Evolutionary conservation across 92 coral and sea anemone species (phyloP).

Genomic region (Siderastrea siderea): DNA sequence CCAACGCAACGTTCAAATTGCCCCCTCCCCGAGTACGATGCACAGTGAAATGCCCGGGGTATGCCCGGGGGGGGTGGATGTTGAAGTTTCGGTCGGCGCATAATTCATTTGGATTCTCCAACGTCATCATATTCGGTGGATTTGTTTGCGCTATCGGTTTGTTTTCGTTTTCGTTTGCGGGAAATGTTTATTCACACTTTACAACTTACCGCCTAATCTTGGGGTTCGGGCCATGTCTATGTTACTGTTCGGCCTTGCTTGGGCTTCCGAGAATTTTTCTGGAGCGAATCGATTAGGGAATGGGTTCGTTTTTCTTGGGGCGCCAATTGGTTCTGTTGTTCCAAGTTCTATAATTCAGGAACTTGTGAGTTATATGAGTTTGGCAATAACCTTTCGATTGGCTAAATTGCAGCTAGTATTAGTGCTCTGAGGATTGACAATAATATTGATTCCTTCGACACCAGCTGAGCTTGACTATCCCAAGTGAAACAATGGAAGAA

Average conservation of each 20-base stretch:
- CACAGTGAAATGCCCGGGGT: too few relatives aligned
- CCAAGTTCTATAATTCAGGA: conserved; percentile 5
- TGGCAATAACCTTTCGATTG: conserved; percentile 12
- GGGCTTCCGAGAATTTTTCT: conserved; percentile 26
- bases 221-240: conserved; percentile 38
- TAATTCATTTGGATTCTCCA: conserved; percentile 23
- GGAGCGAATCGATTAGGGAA: conserved; percentile 23
- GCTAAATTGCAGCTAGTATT: conserved; percentile 23
- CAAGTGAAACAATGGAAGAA: neutral
- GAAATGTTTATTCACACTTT: conserved; percentile 12
- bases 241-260: conserved; percentile 28
- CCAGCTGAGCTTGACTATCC: neutral
- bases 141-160: conserved; percentile 21
- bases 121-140: conserved; percentile 30
- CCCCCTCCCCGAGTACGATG: too few relatives aligned
- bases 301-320: conserved; percentile 38
- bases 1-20: too few relatives aligned
- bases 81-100: too few relatives aligned
- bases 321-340: conserved; percentile 35
- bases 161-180: conserved; percentile 29
- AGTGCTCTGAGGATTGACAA: conserved; percentile 21
- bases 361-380: conserved; percentile 17
- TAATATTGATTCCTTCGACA: neutral
- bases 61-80: too few relatives aligned
- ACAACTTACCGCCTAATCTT: conserved; percentile 39